Evolutionary conservation across 2,888 invertebrate genomes (phyloP).

Genomic region (Lasioglossum vierecki): DNA sequence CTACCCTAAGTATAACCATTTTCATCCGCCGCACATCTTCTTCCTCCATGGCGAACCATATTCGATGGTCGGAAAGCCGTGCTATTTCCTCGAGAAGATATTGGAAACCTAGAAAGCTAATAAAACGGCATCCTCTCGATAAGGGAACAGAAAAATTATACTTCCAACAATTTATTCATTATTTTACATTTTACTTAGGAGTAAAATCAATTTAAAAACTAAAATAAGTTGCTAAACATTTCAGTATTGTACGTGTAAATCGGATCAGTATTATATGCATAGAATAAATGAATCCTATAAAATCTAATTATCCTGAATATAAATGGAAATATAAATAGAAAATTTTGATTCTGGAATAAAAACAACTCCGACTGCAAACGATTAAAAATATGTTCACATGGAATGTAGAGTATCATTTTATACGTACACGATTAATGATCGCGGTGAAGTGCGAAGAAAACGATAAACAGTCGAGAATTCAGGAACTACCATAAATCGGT

Average conservation of each 20-base stretch:
- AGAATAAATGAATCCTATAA: too few relatives aligned
- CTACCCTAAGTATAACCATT: slow-evolving; percentile 66
- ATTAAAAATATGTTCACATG: too few relatives aligned
- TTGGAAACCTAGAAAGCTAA: neutral
- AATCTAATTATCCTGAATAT: too few relatives aligned
- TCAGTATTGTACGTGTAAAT: too few relatives aligned
- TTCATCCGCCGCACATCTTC: slow-evolving; percentile 72
- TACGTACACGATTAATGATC: neutral
- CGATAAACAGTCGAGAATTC: neutral
- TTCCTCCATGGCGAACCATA: slow-evolving; percentile 61
- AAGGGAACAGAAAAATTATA: neutral
- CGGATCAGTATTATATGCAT: too few relatives aligned
- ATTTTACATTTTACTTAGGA: neutral
- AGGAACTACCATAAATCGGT: neutral
- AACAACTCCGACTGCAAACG: neutral
- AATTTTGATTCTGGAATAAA: too few relatives aligned
- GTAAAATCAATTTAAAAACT: too few relatives aligned
- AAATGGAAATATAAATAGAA: too few relatives aligned
- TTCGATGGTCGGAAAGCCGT: slow-evolving; percentile 35
- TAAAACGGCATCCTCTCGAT: neutral
- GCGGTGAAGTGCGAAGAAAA: neutral
- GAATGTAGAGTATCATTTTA: too few relatives aligned
- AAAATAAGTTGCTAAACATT: too few relatives aligned
- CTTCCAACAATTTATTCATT: too few relatives aligned
- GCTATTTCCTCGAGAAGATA: neutral